Conservation (phyloP, 2,113 vertebrate species). For the Acinonyx jubatus region DNA sequence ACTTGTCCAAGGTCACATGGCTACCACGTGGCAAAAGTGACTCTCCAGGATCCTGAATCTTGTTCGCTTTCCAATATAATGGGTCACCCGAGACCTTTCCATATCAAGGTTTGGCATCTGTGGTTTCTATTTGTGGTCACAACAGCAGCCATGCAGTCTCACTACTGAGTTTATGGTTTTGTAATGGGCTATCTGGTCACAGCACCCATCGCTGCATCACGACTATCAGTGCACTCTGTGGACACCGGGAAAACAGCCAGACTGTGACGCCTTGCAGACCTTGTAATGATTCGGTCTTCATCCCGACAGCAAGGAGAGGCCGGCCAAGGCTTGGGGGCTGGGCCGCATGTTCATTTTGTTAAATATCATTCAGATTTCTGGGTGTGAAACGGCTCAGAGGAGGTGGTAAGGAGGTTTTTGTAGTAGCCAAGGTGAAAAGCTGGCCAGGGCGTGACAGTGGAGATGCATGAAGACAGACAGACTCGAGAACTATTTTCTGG, state of each 20-base stretch:
- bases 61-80: rapidly evolving
- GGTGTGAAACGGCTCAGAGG: not conserved
- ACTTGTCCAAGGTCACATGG: no score
- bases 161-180: not conserved
- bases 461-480: no score
- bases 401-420: not conserved
- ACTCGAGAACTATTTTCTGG: not conserved
- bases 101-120: rapidly evolving
- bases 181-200: not conserved
- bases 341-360: not conserved
- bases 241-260: not conserved
- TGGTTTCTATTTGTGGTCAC: not conserved
- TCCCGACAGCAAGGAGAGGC: not conserved
- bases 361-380: not conserved
- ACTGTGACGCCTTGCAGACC: rapidly evolving
- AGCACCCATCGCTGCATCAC: rapidly evolving
- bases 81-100: not conserved
- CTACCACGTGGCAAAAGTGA: rapidly evolving
- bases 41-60: no score
- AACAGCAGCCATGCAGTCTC: not conserved
- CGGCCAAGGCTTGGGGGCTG: no score
- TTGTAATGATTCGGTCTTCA: rapidly evolving
- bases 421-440: not conserved
- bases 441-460: not conserved
- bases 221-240: rapidly evolving